Conservation (phyloP, 1,140 invertebrate species). For the Lanistes nyassanus region DNA sequence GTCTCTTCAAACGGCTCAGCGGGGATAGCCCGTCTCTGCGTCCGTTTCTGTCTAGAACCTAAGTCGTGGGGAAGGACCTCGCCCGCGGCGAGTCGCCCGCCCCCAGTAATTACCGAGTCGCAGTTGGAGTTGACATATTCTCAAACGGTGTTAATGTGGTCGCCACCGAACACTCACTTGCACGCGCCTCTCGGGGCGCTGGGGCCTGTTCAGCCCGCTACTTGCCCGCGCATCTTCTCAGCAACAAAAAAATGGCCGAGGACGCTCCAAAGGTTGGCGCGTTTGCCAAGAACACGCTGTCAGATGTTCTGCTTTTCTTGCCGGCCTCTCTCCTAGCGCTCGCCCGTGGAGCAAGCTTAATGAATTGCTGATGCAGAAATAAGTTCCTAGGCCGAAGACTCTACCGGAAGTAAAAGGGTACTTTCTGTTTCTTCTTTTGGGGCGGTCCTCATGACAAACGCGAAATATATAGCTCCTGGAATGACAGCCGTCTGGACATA, state of each 20-base stretch:
- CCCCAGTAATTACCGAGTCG: conserved; percentile 1
- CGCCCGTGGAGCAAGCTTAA: neutral
- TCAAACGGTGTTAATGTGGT: neutral
- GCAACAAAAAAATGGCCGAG: no score
- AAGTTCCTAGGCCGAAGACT: no score
- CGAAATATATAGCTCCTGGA: neutral
- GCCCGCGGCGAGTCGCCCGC: neutral
- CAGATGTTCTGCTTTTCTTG: neutral
- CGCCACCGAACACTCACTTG: conserved; percentile 1
- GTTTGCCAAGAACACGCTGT: neutral
- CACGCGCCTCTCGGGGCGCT: neutral
- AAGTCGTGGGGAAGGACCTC: neutral
- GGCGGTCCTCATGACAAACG: no score
- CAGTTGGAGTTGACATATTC: conserved; percentile 13
- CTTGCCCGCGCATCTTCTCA: neutral
- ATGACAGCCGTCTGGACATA: neutral
- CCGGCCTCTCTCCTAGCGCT: neutral
- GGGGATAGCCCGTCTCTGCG: neutral
- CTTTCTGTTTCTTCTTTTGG: no score
- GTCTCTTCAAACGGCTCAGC: no score
- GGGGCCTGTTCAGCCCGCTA: neutral
- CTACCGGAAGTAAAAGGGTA: no score
- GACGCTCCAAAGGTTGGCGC: neutral
- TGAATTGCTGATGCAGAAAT: neutral
- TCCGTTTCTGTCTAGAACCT: neutral